Base-by-base conservation (phyloP, 2,797 vertebrate species). In the Sebastes goodei region DNA sequence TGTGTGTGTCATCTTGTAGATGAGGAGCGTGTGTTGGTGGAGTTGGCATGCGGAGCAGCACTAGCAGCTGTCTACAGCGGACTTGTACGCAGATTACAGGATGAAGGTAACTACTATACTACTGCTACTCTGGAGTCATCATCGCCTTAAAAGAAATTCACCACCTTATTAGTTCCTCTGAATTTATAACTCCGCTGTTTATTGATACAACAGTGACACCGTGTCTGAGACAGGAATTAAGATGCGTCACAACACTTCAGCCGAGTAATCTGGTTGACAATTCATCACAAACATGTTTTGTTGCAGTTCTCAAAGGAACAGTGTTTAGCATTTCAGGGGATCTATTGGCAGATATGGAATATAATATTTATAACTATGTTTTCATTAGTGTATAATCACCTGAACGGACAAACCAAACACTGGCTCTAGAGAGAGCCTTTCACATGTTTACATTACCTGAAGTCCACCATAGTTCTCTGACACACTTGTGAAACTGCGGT, bases 11-110 rank as follows among this genome's bases (percentile, higher is more conserved):
- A 17, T 57, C 10, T 59, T n/a, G 15, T 35, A 94, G 93, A 93
- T 78, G 94, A 93, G 79, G 92, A 94, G 84, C 89, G 92, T 0
- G 91, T 94, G 62, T 21, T 94, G 84, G 93, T 94, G 85, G 92
- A 94, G 83, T 80, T 94, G 87, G 93, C 93, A 0, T 95, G 94
- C 32, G 94, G 92, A 78, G 93, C 93, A 5, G 82, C 90, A 0
- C 80, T 94, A 1, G 92, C 92, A 32, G 89, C 93, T 1, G 74
- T 94, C 46, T 95, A 94, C 85, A 90, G 80, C 5, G 88, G 92
- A 23, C 7, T 94, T 0, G 77, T 93, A 59, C 2, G 1, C 42
- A 86, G 86, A 56, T 42, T 95, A 46, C 94, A 94, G 87, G 59
- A 53, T 3, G 87, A 93, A 88, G 92, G 94, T 94, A 82, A 74